Evolutionary conservation across 2,888 invertebrate species (phyloP).

Genomic region (Polyommatus icarus): DNA sequence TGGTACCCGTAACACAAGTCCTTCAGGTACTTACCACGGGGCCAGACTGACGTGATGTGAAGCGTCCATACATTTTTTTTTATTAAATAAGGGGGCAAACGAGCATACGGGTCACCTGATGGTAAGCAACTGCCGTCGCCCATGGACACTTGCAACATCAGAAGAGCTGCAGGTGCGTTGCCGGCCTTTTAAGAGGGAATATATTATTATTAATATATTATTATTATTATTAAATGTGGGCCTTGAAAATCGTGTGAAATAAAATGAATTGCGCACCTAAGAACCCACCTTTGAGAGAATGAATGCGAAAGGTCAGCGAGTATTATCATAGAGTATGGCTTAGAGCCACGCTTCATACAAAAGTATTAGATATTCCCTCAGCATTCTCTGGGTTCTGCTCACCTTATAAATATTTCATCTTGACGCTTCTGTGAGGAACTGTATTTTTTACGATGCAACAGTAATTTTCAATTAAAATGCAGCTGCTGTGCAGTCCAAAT

Average conservation of each 20-base stretch:
- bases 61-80: no score
- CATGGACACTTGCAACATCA: no score
- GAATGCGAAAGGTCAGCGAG: slow-evolving; percentile 15
- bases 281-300: background rate
- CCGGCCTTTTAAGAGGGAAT: no score
- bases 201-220: no score
- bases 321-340: slow-evolving; percentile 2
- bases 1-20: no score
- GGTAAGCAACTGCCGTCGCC: no score
- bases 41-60: no score
- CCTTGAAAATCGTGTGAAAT: background rate
- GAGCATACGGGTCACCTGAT: no score
- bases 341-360: slow-evolving; percentile 14
- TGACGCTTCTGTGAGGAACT: slow-evolving; percentile 4
- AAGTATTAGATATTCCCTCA: slow-evolving; percentile 16
- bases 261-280: slow-evolving; percentile 9
- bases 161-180: no score
- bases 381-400: background rate
- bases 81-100: no score
- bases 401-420: slow-evolving; percentile 20
- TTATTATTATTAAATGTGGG: background rate
- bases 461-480: background rate
- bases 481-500: background rate
- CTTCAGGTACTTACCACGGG: no score
- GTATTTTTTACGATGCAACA: slow-evolving; percentile 1